phyloP scores from a whole-genome alignment of 2,113 vertebrate species.

The Pelodiscus sinensis region DNA sequence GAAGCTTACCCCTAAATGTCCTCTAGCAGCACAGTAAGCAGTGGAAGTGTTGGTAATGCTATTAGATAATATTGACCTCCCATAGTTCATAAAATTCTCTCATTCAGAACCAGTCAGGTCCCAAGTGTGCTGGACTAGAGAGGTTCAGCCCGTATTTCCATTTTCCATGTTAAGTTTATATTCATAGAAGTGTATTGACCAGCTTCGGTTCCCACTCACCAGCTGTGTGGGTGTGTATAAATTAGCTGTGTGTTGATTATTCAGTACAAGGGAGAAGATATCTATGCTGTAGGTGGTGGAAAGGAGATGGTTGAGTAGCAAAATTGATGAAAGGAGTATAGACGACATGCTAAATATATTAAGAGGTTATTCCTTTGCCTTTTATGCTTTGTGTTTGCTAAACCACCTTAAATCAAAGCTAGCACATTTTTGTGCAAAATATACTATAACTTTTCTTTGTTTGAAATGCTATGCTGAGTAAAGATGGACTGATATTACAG shows the following conservation, averaged over 20 bases:
- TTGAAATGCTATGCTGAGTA: neutral
- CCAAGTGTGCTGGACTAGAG: no score
- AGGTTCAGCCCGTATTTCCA: no score
- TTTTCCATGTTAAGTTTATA: neutral
- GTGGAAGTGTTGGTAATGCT: no score
- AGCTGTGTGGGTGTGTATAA: neutral
- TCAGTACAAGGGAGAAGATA: neutral
- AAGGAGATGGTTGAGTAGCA: neutral
- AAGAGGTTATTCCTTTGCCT: neutral
- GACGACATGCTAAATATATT: neutral
- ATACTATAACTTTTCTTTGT: neutral
- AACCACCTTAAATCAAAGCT: neutral
- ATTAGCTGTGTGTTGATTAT: neutral
- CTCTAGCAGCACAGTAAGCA: no score
- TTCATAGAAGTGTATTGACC: neutral
- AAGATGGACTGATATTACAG: neutral
- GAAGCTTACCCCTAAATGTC: no score
- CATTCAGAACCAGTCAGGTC: no score
- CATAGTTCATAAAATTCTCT: no score
- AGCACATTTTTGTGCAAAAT: neutral
- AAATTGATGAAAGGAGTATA: neutral
- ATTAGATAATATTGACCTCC: neutral
- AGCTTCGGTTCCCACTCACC: neutral
- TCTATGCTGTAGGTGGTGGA: neutral
- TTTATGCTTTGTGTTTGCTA: neutral